Evolutionary conservation across 1,140 invertebrate species (phyloP).

Genomic region (Trichogramma pretiosum): DNA sequence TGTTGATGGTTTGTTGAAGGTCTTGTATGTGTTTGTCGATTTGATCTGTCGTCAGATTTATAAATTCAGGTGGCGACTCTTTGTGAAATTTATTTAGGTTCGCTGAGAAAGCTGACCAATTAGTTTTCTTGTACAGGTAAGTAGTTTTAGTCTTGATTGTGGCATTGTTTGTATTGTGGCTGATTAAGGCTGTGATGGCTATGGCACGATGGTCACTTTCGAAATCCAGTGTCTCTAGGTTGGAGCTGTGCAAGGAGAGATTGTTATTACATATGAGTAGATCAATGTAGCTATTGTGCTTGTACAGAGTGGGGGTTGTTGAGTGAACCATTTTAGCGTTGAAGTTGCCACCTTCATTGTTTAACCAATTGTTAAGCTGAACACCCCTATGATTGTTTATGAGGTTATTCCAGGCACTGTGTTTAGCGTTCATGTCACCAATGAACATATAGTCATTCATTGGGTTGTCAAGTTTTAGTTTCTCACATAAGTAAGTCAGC

Average conservation of each 20-base stretch:
- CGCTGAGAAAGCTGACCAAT: not conserved
- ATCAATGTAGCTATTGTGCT: not conserved
- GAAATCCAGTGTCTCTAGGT: not conserved
- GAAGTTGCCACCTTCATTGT: not conserved
- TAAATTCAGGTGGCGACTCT: not conserved
- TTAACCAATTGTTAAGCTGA: not conserved
- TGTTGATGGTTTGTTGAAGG: not conserved
- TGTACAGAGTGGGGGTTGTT: not conserved
- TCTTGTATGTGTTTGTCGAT: not conserved
- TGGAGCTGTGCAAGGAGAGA: not conserved
- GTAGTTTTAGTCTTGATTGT: not conserved
- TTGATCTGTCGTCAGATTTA: not conserved
- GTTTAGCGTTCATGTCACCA: conserved; percentile 7
- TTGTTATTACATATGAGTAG: not conserved
- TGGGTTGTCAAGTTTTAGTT: not conserved
- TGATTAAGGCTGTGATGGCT: not conserved
- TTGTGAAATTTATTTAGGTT: not conserved
- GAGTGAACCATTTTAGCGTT: not conserved
- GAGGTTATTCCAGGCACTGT: not conserved
- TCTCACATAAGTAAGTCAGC: not conserved
- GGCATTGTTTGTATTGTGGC: too few relatives aligned
- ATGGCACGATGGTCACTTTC: not conserved
- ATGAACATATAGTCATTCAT: not conserved
- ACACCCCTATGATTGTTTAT: not conserved
- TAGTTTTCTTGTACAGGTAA: not conserved